Evolutionary conservation across 2,888 invertebrate genomes (phyloP).

Genomic region (Drosophila rubida): DNA sequence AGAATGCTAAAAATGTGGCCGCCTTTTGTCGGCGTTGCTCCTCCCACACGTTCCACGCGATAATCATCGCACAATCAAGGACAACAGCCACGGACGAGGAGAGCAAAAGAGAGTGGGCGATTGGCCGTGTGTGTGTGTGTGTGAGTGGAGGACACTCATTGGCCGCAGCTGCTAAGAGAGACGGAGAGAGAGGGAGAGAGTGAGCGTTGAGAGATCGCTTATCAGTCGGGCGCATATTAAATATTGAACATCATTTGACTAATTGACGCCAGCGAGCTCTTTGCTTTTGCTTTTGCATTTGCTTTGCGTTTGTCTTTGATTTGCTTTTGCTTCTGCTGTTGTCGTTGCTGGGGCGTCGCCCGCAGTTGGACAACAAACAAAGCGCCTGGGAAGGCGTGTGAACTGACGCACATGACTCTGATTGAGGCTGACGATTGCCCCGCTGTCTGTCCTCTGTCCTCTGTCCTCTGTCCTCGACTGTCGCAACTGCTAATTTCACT

Average conservation of each 20-base stretch:
- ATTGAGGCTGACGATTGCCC: slow-evolving; percentile 60
- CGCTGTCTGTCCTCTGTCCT: too few species aligned
- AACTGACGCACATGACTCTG: slow-evolving; percentile 78
- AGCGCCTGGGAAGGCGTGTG: slow-evolving; percentile 69
- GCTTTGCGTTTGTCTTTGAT: neutral
- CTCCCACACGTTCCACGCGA: slow-evolving; percentile 65
- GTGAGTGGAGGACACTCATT: slow-evolving; percentile 62
- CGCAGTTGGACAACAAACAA: slow-evolving; percentile 64
- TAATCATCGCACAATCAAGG: slow-evolving; percentile 78
- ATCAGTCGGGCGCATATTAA: slow-evolving; percentile 81
- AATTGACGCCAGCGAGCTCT: slow-evolving; percentile 75
- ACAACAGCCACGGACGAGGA: slow-evolving; percentile 40
- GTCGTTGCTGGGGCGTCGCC: slow-evolving; percentile 40
- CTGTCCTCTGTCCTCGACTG: slow-evolving; percentile 47
- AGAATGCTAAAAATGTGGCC: slow-evolving; percentile 69
- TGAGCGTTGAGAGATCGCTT: slow-evolving; percentile 70
- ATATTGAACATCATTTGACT: slow-evolving; percentile 85
- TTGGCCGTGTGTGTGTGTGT: neutral
- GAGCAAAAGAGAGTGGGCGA: too few species aligned
- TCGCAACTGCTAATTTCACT: slow-evolving; percentile 73
- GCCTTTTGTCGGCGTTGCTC: slow-evolving; percentile 76
- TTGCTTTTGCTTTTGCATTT: neutral
- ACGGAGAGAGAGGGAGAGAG: neutral
- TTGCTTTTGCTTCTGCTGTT: neutral
- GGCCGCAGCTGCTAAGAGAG: slow-evolving; percentile 65